phyloP scores from a whole-genome alignment of 1,140 invertebrate species.

The Pogonus chalceus region DNA sequence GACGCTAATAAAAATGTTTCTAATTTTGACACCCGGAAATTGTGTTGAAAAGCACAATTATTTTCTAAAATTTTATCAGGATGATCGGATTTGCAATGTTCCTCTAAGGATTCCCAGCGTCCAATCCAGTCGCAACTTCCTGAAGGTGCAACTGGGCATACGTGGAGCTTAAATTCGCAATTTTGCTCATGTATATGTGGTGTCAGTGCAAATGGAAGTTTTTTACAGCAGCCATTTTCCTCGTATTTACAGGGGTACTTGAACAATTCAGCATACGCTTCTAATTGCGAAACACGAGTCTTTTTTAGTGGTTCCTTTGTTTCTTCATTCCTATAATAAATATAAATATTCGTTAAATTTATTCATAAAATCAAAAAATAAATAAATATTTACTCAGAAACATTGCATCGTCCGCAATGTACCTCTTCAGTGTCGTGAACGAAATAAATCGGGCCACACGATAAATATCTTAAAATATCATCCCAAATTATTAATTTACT shows the following conservation, averaged over 20 bases:
- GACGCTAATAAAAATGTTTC: neutral
- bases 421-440: too few relatives aligned
- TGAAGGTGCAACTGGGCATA: neutral
- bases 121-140: neutral
- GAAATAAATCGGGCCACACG: too few relatives aligned
- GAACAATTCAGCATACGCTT: neutral
- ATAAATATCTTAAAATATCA: too few relatives aligned
- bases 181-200: neutral
- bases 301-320: too few relatives aligned
- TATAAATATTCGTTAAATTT: too few relatives aligned
- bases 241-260: neutral
- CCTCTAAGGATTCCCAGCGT: neutral
- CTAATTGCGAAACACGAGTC: neutral
- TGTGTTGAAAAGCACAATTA: neutral
- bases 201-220: neutral
- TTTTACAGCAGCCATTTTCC: neutral
- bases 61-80: neutral
- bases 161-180: neutral
- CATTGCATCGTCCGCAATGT: too few relatives aligned
- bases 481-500: too few relatives aligned
- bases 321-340: too few relatives aligned
- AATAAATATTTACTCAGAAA: too few relatives aligned
- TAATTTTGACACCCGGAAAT: neutral
- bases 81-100: neutral
- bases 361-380: too few relatives aligned